Evolutionary conservation across 2,888 invertebrate species (phyloP), one percentile per base, ranked within the genome.

Genomic region (Pheosia tremula): DNA sequence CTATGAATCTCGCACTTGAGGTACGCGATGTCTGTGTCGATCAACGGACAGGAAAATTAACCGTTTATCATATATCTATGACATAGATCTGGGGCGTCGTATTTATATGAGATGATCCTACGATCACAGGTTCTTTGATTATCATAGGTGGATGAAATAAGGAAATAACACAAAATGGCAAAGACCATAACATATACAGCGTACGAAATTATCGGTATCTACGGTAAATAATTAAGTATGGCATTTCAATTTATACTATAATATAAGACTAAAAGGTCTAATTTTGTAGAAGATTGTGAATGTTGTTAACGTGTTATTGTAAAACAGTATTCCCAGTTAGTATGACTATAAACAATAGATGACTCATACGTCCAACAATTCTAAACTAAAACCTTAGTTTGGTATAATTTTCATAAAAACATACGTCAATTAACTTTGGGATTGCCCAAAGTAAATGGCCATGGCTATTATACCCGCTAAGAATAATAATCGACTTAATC

Each of bases 1-100:
- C n/a, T n/a, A n/a, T n/a, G n/a, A n/a, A n/a, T n/a, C n/a, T n/a
- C n/a, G n/a, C n/a, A n/a, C n/a, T n/a, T n/a, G n/a, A n/a, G n/a
- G n/a, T n/a, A n/a, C 1, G 63, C 67, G 71, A 55, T 64, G 68
- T 66, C 72, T 69, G 67, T 60, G 64, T 63, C 69, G 65, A 69
- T 66, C 79, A 77, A 57, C 61, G 73, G 74, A 80, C 70, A 72
- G 74, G 78, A 79, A 77, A 82, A 82, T 81, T 70, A 75, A 67
- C 69, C 60, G 59, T 68, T 70, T 73, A 63, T 11, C 9, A 10
- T 43, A 24, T 24, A 24, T 24, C 24, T 24, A 24, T 24, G 24
- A 24, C 24, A 24, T 24, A 24, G 24, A 24, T 24, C 24, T 24
- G 24, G 24, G 1, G 24, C 24, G 24, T 0, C 24, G 24, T 24